A percentile compares a stretch with the other conserved stretches of the same genome.
These are phyloP conservation scores for Neomorphus geoffroyi DNA, from an alignment of 2,797 vertebrate genomes.

Conservation along the genomic window DNA sequence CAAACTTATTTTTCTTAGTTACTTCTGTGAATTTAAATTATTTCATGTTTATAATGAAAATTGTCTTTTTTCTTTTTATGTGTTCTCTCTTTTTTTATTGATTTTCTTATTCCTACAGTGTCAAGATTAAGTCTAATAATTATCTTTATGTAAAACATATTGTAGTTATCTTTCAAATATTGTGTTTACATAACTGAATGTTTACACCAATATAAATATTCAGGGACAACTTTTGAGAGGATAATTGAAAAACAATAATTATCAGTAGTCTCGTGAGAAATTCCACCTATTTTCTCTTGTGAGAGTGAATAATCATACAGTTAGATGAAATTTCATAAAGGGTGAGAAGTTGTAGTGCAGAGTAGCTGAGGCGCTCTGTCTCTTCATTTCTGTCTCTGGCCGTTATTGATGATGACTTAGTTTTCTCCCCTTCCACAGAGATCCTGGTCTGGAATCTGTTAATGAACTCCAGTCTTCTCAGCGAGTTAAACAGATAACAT, in stretches of 20 bases:
- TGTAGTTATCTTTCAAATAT: neutral
- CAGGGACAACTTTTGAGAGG: neutral
- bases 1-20: neutral
- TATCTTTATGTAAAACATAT: neutral
- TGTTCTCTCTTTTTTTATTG: neutral
- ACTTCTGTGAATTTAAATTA: neutral
- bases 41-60: neutral
- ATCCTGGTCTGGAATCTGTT: neutral
- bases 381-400: neutral
- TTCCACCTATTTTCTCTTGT: neutral
- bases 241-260: neutral
- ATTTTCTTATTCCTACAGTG: neutral
- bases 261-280: neutral
- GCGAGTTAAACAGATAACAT: neutral
- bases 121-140: neutral
- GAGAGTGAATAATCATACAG: neutral
- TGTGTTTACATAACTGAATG: neutral
- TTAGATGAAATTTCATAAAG: neutral
- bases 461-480: neutral
- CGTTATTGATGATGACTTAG: neutral
- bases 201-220: neutral
- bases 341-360: neutral
- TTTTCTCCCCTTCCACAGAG: neutral
- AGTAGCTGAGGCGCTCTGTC: neutral
- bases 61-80: neutral